These are phyloP conservation scores for Paratilapia polleni DNA, from an alignment of 2,113 vertebrate genomes.

Conservation along the genomic window DNA sequence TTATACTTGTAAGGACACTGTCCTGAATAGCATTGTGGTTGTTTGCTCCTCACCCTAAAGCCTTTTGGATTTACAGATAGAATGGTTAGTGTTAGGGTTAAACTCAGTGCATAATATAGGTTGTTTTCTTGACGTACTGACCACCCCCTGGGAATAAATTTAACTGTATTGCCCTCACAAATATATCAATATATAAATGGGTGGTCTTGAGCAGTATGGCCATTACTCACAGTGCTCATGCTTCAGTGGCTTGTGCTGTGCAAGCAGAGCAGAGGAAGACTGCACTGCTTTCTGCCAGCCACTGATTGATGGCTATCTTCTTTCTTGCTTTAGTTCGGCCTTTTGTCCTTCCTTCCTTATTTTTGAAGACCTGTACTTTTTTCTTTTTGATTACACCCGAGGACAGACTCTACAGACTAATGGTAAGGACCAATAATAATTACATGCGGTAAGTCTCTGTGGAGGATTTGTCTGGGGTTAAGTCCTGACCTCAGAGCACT, in stretches of 20 bases:
- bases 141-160: not conserved
- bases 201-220: not conserved
- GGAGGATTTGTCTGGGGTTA: not conserved
- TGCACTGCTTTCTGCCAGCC: not conserved
- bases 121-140: not conserved
- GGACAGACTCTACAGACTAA: not conserved
- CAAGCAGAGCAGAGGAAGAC: constrained; percentile 5
- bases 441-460: not conserved
- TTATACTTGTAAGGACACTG: not conserved
- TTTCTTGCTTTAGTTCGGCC: not conserved
- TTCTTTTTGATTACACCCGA: not conserved
- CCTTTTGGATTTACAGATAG: not conserved
- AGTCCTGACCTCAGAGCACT: not conserved
- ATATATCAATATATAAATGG: not conserved
- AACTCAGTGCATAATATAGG: not conserved
- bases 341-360: not conserved
- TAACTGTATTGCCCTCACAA: not conserved
- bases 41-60: not conserved
- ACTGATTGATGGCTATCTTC: constrained; percentile 2
- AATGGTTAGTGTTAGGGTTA: not conserved
- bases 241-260: not conserved
- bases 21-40: not conserved
- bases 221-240: not conserved
- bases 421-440: not conserved
- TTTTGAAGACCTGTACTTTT: not conserved